Evolutionary conservation across 1,140 invertebrate genomes (phyloP), one percentile per base, ranked within the genome.

Genomic region (Callitettix versicolor): DNA sequence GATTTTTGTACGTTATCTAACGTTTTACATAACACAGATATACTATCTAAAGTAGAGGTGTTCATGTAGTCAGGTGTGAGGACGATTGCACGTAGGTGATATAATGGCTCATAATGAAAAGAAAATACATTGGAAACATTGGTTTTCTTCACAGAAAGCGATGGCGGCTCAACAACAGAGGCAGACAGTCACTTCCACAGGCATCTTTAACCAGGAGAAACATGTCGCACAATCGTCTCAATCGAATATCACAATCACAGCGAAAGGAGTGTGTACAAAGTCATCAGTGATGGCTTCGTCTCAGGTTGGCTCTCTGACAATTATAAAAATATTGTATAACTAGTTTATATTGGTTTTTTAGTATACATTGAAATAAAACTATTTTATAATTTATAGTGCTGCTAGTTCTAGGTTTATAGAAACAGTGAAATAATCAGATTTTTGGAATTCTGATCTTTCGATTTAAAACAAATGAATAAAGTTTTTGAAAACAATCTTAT

Each of bases 131-230:
- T 50, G 41, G 55, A 56, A 49, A 20, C 22, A 18, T 43, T 46
- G 33, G 56, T 54, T 50, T 41, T 47, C 34, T 34, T 58, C 67
- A 6, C 63, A 78, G 75, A 85, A 85, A 64, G 85, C 87, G 1
- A 83, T 87, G 70, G 81, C 85, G 54, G 83, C 87, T 42, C 84
- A 89, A 58, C 85, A 93, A 65, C 86, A 88, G 60, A 76, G 84
- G 14, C 87, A 91, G 67, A 89, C 84, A 3, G 79, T 89, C 52
- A 88, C 85, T 0, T 79, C 84, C 11, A 80, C 80, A 49, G 86
- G 87, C 7, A 79, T 86, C 61, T 84, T 80, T 67, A 88, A 86
- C 64, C 81, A 90, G 62, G 82, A 90, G 67, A 80, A 90, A 67
- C 76, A 84, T 57, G 75, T 86, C 49, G 80, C 84, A 7, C 75